These are phyloP conservation scores for Sinonovacula constricta DNA, from an alignment of 1,140 invertebrate species.

Conservation along the genomic window DNA sequence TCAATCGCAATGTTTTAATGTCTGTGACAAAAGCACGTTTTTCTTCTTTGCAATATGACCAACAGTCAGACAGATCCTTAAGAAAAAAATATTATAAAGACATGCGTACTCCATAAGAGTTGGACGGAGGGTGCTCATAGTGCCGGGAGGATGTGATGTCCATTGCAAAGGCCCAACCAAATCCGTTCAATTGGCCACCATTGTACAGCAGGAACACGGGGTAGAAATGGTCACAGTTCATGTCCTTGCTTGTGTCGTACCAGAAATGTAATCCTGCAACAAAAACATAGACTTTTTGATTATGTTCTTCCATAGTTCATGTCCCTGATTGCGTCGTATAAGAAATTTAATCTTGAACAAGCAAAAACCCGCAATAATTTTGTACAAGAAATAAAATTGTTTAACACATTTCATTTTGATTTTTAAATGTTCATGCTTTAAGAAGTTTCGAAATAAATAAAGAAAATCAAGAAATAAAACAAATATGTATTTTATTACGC, in stretches of 20 bases:
- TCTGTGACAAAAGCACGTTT: too few species aligned
- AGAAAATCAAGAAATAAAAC: too few species aligned
- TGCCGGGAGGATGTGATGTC: slow-evolving; percentile 34
- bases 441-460: too few species aligned
- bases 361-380: too few species aligned
- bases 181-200: slow-evolving; percentile 70
- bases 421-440: too few species aligned
- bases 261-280: slow-evolving; percentile 61
- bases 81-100: not conserved
- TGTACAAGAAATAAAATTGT: too few species aligned
- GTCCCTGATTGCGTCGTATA: too few species aligned
- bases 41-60: too few species aligned
- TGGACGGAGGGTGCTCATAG: slow-evolving; percentile 61
- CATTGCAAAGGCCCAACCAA: slow-evolving; percentile 69
- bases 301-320: too few species aligned
- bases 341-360: too few species aligned
- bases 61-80: not conserved
- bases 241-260: slow-evolving; percentile 63
- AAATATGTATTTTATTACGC: too few species aligned
- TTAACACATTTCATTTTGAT: too few species aligned
- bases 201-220: slow-evolving; percentile 74
- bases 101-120: slow-evolving; percentile 53
- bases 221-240: slow-evolving; percentile 64
- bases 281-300: slow-evolving; percentile 11
- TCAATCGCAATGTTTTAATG: not conserved